Base-by-base conservation (phyloP, 2,888 invertebrate genomes). In the Epirrhoe tristata region DNA sequence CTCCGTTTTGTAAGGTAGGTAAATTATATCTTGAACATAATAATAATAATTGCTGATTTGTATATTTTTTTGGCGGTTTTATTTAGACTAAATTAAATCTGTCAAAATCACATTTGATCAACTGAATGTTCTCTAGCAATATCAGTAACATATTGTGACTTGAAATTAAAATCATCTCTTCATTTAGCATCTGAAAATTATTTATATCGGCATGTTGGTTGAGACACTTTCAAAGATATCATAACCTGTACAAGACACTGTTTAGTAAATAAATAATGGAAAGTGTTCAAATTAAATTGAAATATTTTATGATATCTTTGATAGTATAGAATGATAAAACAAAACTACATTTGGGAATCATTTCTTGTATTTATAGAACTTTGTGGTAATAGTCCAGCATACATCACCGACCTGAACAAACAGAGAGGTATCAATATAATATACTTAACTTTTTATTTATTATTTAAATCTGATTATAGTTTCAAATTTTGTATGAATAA, bases 281-380 rank as follows among this genome's bases (percentile, higher is more conserved):
- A 43, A 43, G 24, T 24, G 24, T 43, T 43, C 39, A 2, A 43
- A 4, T 24, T 24, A 24, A 24, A 43, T 43, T 10, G 5, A 43
- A 12, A 43, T 12, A 43, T 43, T 43, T 71, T 65, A 59, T 55
- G 73, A 76, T 88, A 89, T 86, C 85, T 89, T 86, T 89, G 83
- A 86, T 83, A 84, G 81, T 80, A 75, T 81, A 77, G 78, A 75
- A 76, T 76, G 84, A 77, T 82, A 72, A 82, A 86, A 87, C 86
- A 83, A 89, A 91, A 90, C 88, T 93, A 92, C 93, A 93, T 93
- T 88, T 91, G 91, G 91, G 93, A 88, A 92, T 93, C 92, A 87
- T 94, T 94, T 94, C 93, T 94, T 94, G 89, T 94, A 94, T 94
- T 94, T 94, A 94, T 94, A 94, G 94, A 94, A 94, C 94, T 94